A percentile compares a stretch with the other conserved stretches of the same genome.
phyloP scores from a whole-genome alignment of 23 tunicate species.

The Styela clava region DNA sequence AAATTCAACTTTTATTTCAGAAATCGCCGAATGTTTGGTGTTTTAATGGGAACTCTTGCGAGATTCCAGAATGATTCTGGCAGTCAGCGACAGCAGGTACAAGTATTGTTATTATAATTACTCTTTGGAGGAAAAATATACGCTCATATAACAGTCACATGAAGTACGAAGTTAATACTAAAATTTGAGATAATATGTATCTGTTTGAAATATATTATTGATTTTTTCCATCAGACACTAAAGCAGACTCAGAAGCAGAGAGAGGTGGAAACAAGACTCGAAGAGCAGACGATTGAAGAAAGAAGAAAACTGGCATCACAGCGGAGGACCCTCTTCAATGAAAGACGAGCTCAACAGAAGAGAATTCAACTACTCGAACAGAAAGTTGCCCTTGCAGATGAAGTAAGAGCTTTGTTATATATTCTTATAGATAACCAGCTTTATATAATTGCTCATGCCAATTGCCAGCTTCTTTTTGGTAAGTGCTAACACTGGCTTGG shows the following conservation, averaged over 20 bases:
- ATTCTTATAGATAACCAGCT: too few species aligned
- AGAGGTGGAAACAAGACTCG: conserved; percentile 77
- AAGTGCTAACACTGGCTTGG: too few species aligned
- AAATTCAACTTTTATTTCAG: too few species aligned
- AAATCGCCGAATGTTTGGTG: conserved; percentile 93
- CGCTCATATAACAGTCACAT: too few species aligned
- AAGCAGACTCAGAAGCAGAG: conserved; percentile 72
- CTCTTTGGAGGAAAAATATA: too few species aligned
- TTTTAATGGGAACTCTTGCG: conserved; percentile 73
- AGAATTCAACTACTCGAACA: conserved; percentile 70
- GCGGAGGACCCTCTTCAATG: conserved; percentile 67
- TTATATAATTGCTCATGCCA: background rate
- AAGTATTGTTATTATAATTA: background rate
- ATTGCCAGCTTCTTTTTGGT: background rate
- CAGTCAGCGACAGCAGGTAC: conserved; percentile 12
- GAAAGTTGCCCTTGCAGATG: conserved; percentile 69
- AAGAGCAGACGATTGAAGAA: conserved; percentile 58
- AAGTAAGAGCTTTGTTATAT: too few species aligned
- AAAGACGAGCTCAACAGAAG: conserved; percentile 62
- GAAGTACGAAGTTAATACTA: too few species aligned
- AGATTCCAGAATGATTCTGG: conserved; percentile 52
- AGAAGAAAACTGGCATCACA: conserved; percentile 65
- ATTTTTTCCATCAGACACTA: background rate
- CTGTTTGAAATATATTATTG: too few species aligned
- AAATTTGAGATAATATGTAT: too few species aligned